Conservation (phyloP, 2,888 invertebrate genomes). For the Lepetodrilus schrolli region DNA sequence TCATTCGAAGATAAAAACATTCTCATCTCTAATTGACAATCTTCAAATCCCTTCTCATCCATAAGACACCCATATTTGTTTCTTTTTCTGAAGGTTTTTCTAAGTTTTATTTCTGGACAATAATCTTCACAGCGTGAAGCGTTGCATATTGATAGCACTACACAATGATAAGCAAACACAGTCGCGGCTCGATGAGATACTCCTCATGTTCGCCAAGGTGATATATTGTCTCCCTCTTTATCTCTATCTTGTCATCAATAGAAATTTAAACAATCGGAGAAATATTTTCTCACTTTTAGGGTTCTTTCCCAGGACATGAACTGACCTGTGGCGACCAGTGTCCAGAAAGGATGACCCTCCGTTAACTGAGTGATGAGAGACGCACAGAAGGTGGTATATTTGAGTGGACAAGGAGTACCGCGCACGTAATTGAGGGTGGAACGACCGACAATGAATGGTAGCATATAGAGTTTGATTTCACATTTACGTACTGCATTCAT, state of each 20-base stretch:
- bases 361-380: background rate
- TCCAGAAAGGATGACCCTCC: slow-evolving; percentile 1
- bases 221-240: slow-evolving; percentile 5
- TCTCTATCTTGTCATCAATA: slow-evolving; percentile 17
- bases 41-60: background rate
- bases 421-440: background rate
- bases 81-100: slow-evolving; percentile 15
- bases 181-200: background rate
- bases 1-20: background rate
- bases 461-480: no score
- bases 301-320: slow-evolving; percentile 24
- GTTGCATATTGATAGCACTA: slow-evolving; percentile 13
- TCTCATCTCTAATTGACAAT: background rate
- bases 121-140: background rate
- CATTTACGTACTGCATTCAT: no score
- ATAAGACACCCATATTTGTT: slow-evolving; percentile 2
- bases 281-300: slow-evolving; percentile 13
- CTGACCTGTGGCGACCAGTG: slow-evolving; percentile 16
- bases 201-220: background rate
- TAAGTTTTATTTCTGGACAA: slow-evolving; percentile 17
- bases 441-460: no score
- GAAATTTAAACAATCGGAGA: slow-evolving; percentile 7
- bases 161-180: slow-evolving; percentile 6
- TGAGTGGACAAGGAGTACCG: background rate
- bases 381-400: background rate